These are phyloP conservation scores for Amniataba percoides DNA, from an alignment of 2,797 vertebrate species.

Conservation along the genomic window DNA sequence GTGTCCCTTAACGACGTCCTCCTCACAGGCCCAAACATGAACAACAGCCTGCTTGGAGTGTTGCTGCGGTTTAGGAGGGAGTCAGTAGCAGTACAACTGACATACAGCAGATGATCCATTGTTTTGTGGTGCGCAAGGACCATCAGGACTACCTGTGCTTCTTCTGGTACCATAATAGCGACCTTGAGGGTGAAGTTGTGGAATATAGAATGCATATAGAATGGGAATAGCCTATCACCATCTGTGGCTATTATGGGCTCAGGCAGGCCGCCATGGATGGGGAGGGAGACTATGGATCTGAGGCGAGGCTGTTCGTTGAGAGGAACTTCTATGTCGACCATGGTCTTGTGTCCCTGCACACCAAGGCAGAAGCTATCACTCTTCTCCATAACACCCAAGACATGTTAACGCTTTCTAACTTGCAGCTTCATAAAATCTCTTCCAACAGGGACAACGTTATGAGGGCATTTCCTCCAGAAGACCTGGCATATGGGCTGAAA, in stretches of 20 bases:
- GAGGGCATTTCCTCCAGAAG: no score
- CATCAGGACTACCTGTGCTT: no score
- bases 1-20: background rate
- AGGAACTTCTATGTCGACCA: background rate
- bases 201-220: background rate
- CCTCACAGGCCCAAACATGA: background rate
- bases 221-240: background rate
- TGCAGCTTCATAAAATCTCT: no score
- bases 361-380: background rate
- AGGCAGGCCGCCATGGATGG: background rate
- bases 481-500: background rate
- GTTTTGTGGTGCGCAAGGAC: no score
- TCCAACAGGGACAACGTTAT: no score
- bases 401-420: no score
- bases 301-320: background rate
- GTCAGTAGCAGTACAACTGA: background rate
- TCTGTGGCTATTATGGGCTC: background rate
- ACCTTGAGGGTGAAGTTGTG: no score
- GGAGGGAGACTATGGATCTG: background rate
- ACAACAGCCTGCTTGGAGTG: background rate
- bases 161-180: no score
- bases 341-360: background rate
- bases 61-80: background rate
- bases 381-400: no score
- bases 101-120: background rate